Evolutionary conservation across 2,888 invertebrate genomes (phyloP), one percentile per base, ranked within the genome.

Genomic region (Acleris cristana): DNA sequence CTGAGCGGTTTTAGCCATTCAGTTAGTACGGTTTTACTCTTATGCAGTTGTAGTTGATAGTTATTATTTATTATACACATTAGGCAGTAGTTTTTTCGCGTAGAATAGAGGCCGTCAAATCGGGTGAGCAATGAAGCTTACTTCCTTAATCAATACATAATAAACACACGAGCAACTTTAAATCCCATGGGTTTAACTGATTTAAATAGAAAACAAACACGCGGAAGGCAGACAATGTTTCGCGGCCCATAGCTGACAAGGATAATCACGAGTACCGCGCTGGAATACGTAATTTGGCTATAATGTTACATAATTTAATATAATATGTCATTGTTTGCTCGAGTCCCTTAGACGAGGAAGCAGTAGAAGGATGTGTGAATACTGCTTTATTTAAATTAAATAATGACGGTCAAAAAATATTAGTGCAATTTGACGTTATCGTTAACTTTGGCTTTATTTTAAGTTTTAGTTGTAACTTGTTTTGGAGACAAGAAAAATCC

Each of bases 201-300:
- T 65, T 64, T 68, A 54, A 70, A 70, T 66, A 64, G 64, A 69
- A 68, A 64, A 69, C 70, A 70, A 70, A 60, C 60, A 60, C 63
- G 26, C 71, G 71, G 71, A 71, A 71, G 71, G 53, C 51, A 48
- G 48, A 57, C 51, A 51, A 34, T 51, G 61, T 57, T 19, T 51
- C 54, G 40, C 48, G 45, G 26, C 44, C 78, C 76, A 72, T 79
- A 79, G 62, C 59, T 62, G 77, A 76, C 82, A 81, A 84, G 83
- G 84, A 76, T 82, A 83, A 83, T 78, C 69, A 74, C 59, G 58
- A 40, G 40, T 26, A 69, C 80, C 75, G 76, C 76, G 72, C 76
- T 74, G 69, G 79, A 79, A 82, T 83, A 74, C 70, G 60, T 79
- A 80, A 78, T 77, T 74, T 65, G 74, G 69, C 72, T 69, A 73